A percentile compares a stretch with the other conserved stretches of the same genome.
These are phyloP conservation scores for Microdon myrmicae DNA, from an alignment of 2,888 invertebrate species.

Conservation along the genomic window DNA sequence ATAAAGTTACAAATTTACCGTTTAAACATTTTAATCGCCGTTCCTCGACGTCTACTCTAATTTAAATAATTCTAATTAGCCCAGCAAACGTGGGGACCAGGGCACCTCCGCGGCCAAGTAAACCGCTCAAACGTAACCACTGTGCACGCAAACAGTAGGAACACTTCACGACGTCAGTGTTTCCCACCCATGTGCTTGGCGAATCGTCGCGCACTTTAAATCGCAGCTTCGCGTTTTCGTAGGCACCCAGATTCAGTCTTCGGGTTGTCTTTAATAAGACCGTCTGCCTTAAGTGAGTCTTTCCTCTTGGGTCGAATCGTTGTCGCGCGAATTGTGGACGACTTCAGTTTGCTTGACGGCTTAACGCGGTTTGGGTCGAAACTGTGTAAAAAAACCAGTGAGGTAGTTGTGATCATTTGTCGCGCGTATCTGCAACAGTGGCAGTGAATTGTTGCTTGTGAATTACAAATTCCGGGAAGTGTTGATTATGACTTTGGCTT, in stretches of 20 bases:
- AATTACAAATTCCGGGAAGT: too few species aligned
- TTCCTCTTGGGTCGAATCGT: constrained; percentile 21
- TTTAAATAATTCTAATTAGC: too few species aligned
- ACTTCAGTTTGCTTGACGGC: constrained; percentile 39
- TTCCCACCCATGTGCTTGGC: constrained; percentile 41
- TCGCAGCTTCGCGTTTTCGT: constrained; percentile 38
- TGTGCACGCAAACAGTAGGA: constrained; percentile 24
- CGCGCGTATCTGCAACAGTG: too few species aligned
- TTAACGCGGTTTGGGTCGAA: too few species aligned
- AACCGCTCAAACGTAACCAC: constrained; percentile 35
- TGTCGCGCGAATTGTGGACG: constrained; percentile 16
- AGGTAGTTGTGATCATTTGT: too few species aligned
- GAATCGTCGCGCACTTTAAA: constrained; percentile 27
- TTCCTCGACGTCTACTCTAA: too few species aligned
- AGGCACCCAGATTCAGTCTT: constrained; percentile 54
- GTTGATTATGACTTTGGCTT: too few species aligned
- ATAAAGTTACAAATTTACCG: too few species aligned
- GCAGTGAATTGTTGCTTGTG: too few species aligned
- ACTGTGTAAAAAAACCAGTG: too few species aligned
- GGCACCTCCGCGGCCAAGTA: constrained; percentile 9
- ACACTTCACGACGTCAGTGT: constrained; percentile 43
- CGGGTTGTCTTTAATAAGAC: constrained; percentile 66
- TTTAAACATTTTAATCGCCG: too few species aligned
- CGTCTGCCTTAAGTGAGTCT: constrained; percentile 56
- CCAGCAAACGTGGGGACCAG: too few species aligned